Evolutionary conservation across 2,113 vertebrate species (phyloP).

Genomic region (Calidris pugnax): DNA sequence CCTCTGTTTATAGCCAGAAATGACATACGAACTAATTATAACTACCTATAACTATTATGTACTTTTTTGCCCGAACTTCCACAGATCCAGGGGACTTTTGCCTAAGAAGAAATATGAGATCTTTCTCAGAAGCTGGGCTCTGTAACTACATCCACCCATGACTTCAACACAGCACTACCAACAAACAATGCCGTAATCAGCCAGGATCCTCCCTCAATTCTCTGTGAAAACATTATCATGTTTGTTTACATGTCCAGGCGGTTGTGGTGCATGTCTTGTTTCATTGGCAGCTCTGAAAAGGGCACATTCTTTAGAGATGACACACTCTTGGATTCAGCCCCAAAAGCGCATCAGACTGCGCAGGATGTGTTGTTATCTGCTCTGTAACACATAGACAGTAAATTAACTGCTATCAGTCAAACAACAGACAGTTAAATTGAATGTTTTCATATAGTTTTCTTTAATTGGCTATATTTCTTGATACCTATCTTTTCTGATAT

Average conservation of each 20-base stretch:
- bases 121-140: not conserved
- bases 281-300: not conserved
- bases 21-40: not conserved
- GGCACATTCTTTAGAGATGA: slow-evolving; percentile 8
- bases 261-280: not conserved
- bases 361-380: slow-evolving; percentile 29
- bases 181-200: not conserved
- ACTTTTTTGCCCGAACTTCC: not conserved
- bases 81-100: not conserved
- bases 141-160: not conserved
- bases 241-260: not conserved
- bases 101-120: not conserved
- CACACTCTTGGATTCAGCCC: not conserved
- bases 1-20: not conserved
- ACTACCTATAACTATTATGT: not conserved
- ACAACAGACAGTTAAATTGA: not conserved
- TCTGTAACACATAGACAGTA: not conserved
- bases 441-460: not conserved
- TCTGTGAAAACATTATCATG: not conserved
- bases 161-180: not conserved
- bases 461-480: slow-evolving; percentile 3
- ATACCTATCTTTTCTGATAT: not conserved
- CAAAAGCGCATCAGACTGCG: not conserved
- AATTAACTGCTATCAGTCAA: not conserved
- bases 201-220: not conserved